Conservation (phyloP, 2,113 vertebrate genomes). For the Tamias sibiricus region DNA sequence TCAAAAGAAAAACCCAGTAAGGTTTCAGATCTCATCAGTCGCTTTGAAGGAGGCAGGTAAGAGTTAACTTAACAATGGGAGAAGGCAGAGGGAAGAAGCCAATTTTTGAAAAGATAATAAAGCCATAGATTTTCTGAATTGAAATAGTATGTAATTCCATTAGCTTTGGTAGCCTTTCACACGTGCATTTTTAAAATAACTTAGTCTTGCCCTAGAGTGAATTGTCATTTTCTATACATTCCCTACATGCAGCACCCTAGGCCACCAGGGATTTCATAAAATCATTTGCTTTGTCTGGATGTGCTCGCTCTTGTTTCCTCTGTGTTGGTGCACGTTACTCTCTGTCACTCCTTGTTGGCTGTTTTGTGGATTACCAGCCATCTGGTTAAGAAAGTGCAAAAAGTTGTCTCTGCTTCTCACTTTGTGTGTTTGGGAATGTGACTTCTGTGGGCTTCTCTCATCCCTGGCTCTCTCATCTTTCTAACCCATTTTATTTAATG, state of each 20-base stretch:
- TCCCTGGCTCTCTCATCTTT: neutral
- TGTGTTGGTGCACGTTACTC: neutral
- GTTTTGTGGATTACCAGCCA: no score
- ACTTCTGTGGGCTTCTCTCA: neutral
- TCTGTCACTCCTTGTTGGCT: neutral
- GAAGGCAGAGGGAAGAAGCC: neutral
- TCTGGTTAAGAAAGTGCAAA: neutral
- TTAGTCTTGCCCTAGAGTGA: neutral
- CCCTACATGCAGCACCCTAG: neutral
- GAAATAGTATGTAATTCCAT: neutral
- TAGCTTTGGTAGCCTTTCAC: neutral
- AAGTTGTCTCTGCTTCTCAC: neutral
- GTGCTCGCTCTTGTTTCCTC: neutral
- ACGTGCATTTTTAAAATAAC: neutral
- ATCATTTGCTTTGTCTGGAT: neutral
- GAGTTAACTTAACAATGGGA: conserved; percentile 42
- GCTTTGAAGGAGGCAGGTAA: conserved; percentile 97
- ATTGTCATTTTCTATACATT: neutral
- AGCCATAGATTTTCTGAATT: neutral
- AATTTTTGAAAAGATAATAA: neutral
- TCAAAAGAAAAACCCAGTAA: conserved; percentile 91
- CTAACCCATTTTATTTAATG: neutral
- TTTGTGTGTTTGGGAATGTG: neutral
- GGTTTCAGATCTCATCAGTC: conserved; percentile 97
- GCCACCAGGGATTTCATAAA: neutral